These are phyloP conservation scores for Tethea ocularis DNA, from an alignment of 2,888 invertebrate species.

Conservation along the genomic window DNA sequence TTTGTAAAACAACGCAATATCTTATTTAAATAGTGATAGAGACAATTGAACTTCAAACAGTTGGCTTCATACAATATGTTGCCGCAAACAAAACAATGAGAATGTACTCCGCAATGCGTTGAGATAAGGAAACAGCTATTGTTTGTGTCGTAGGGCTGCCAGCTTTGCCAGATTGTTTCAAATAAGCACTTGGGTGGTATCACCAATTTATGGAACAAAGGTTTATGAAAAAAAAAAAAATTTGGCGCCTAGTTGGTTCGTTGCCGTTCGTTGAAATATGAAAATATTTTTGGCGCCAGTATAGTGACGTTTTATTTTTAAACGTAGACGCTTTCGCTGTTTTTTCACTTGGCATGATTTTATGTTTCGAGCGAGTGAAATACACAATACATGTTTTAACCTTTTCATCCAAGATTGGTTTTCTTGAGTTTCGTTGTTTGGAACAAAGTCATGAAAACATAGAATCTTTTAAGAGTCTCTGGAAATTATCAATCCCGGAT, in stretches of 20 bases:
- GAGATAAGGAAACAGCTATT: constrained; percentile 47
- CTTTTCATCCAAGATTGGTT: neutral
- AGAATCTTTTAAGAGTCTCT: too few species aligned
- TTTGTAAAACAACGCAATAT: constrained; percentile 7
- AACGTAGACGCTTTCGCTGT: neutral
- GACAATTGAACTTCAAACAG: constrained; percentile 13
- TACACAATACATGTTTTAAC: neutral
- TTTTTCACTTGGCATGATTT: neutral
- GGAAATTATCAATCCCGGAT: too few species aligned
- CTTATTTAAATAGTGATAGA: constrained; percentile 9
- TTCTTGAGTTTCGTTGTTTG: neutral
- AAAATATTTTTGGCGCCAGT: constrained; percentile 5
- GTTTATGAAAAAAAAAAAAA: neutral
- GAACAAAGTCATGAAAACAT: neutral
- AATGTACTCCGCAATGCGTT: constrained; percentile 31
- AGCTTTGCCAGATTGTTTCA: neutral
- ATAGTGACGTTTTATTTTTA: constrained; percentile 1
- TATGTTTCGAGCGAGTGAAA: neutral
- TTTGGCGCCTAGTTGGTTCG: neutral
- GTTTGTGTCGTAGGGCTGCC: constrained; percentile 34
- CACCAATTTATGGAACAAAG: constrained; percentile 9
- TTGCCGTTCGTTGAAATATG: neutral
- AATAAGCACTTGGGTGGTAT: neutral
- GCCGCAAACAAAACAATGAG: constrained; percentile 37
- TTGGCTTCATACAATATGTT: constrained; percentile 15